A percentile compares a stretch with the other conserved stretches of the same genome.
phyloP scores from a whole-genome alignment of 2,888 invertebrate species.

The Ochropleura plecta region DNA sequence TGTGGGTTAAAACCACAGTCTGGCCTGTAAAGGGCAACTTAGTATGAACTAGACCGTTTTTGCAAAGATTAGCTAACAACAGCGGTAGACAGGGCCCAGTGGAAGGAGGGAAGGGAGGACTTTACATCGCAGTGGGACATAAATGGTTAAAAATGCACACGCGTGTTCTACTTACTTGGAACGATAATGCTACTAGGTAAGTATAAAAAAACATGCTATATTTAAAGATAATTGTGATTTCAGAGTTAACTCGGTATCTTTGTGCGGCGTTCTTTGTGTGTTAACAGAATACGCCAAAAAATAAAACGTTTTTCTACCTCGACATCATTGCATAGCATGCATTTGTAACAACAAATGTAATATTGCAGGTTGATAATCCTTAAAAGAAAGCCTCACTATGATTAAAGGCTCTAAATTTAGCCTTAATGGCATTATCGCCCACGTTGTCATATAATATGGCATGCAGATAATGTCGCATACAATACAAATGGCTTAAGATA shows the following conservation, averaged over 20 bases:
- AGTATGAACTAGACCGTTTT: too few relatives aligned
- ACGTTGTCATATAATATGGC: constrained; percentile 54
- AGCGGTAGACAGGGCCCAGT: too few relatives aligned
- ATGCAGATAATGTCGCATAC: constrained; percentile 48
- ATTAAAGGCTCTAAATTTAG: constrained; percentile 41
- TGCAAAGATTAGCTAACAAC: too few relatives aligned
- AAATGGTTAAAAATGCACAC: too few relatives aligned
- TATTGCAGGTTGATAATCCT: constrained; percentile 27
- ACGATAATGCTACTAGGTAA: neutral
- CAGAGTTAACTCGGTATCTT: too few relatives aligned
- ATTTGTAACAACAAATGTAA: neutral
- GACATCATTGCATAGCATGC: neutral
- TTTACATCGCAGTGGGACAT: too few relatives aligned
- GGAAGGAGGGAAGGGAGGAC: too few relatives aligned
- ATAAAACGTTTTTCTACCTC: neutral
- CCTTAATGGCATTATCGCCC: constrained; percentile 50
- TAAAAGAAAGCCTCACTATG: constrained; percentile 29
- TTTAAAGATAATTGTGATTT: neutral
- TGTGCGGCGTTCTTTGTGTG: too few relatives aligned
- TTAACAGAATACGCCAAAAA: too few relatives aligned
- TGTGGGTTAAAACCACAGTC: too few relatives aligned
- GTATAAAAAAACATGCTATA: neutral
- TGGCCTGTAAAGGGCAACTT: too few relatives aligned
- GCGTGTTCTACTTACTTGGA: neutral
- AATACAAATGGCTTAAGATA: constrained; percentile 41